A percentile compares a stretch with the other conserved stretches of the same genome.
phyloP scores from a whole-genome alignment of 2,113 vertebrate species.

The Platichthys stellatus region DNA sequence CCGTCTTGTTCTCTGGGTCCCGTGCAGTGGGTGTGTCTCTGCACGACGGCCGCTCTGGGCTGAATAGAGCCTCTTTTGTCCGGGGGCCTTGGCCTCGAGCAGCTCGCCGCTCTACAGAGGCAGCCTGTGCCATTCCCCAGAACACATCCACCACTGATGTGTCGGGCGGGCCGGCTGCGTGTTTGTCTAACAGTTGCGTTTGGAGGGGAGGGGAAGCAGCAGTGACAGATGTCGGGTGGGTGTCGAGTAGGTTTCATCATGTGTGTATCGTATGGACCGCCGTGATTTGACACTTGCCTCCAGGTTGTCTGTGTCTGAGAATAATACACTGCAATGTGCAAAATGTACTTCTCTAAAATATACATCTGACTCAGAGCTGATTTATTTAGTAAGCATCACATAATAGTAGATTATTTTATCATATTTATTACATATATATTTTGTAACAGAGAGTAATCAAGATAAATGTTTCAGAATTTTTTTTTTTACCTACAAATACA shows the following conservation, averaged over 20 bases:
- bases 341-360: conserved; percentile 7
- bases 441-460: background rate
- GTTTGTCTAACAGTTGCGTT: conserved; percentile 45
- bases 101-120: conserved; percentile 70
- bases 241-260: conserved; percentile 45
- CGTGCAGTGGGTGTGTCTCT: conserved; percentile 55
- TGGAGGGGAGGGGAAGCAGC: conserved; percentile 25
- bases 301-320: conserved; percentile 44
- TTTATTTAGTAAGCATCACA: background rate
- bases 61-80: conserved; percentile 79
- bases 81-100: conserved; percentile 53
- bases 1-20: conserved; percentile 53
- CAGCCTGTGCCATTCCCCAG: conserved; percentile 79
- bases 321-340: conserved; percentile 41
- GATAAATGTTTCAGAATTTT: background rate
- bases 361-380: background rate
- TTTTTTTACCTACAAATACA: background rate
- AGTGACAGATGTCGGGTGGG: conserved; percentile 56
- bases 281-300: conserved; percentile 53
- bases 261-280: conserved; percentile 47
- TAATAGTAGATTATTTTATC: background rate
- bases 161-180: conserved; percentile 38
- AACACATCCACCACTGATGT: conserved; percentile 73
- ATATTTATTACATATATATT: too few species aligned
- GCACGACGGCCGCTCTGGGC: conserved; percentile 5